Evolutionary conservation across 2,888 invertebrate species (phyloP).

Genomic region (Hesperia comma): DNA sequence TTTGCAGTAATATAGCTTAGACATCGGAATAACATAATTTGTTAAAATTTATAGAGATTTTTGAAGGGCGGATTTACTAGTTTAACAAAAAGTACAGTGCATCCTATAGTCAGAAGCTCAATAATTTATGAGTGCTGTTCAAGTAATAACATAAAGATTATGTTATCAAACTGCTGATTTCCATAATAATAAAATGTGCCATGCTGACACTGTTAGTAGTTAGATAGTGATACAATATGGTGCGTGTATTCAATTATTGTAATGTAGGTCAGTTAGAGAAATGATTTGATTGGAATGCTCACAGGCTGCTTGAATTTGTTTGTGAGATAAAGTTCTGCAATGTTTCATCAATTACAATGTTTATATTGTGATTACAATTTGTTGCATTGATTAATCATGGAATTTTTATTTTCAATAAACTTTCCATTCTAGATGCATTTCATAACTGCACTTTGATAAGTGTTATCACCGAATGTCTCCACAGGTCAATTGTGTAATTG

Average conservation of each 20-base stretch:
- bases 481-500: neutral
- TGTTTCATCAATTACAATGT: neutral
- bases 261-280: slow-evolving; percentile 20
- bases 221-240: neutral
- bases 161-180: neutral
- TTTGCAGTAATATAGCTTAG: no score
- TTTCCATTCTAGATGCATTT: no score
- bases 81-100: no score
- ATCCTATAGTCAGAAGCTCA: no score
- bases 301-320: neutral
- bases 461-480: neutral
- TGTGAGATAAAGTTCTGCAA: neutral
- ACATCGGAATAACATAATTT: no score
- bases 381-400: neutral
- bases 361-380: neutral
- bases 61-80: no score
- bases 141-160: neutral
- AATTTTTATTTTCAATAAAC: neutral
- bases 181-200: neutral
- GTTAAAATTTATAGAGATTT: no score
- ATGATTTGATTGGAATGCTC: neutral
- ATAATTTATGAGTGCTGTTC: no score
- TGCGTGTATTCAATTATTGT: slow-evolving; percentile 2
- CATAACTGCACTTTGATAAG: slow-evolving; percentile 3
- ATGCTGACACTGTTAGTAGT: neutral